Evolutionary conservation across 1,140 invertebrate species (phyloP), one percentile per base, ranked within the genome.

Genomic region (Bemisia tabaci): DNA sequence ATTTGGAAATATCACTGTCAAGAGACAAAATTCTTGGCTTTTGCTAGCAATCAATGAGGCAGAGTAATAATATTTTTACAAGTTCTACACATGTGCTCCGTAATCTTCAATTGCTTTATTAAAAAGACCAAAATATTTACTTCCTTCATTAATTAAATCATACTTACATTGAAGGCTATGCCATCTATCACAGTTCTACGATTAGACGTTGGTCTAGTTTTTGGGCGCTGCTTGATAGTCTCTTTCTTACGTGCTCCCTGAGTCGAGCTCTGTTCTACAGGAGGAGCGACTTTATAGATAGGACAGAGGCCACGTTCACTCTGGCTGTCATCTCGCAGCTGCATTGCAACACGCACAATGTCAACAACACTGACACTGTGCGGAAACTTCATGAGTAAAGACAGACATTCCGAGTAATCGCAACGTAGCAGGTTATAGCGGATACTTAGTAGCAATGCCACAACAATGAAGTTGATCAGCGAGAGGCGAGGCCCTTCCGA

Each of bases 391-490:
- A 48, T 48, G 5, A 48, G 17, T 48, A 48, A 48, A 9, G 33
- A 5, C 33, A 48, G 33, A 17, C 33, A 48, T 17, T 48, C 33
- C 5, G 33, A 48, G 17, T 48, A 48, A 48, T 48, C 33, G 33
- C 5, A 48, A 9, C 33, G 33, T 5, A 48, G 33, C 5, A 48
- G 33, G 17, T 84, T 78, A 68, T 83, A 80, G 65, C 87, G 77
- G 63, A 91, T 87, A 62, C 85, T 83, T 12, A 88, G 79, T 22
- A 92, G 74, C 86, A 92, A 88, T 2, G 88, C 85, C 22, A 90
- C 82, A 71, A 91, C 83, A 59, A 92, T 81, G 69, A 85, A 90
- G 74, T 92, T 87, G 22, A 89, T 82, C 25, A 91, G 77, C 27
- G 72, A 70, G n/a, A 63, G 27, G 66, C 80, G 77, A 22, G 85